Evolutionary conservation across 35 echinoderm and acorn worm species (phyloP).

Genomic region (Strongylocentrotus purpuratus): DNA sequence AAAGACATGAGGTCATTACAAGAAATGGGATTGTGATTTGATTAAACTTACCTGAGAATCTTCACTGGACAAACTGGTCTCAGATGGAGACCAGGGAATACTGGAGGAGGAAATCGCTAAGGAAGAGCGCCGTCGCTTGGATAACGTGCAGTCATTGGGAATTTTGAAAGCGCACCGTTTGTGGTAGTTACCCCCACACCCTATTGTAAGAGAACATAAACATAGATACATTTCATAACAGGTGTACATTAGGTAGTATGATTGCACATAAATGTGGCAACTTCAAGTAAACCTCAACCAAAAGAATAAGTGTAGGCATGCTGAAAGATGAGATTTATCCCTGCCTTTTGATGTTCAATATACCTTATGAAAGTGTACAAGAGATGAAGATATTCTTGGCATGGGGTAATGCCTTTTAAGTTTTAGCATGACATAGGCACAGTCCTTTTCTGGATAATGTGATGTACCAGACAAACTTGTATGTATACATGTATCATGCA

Average conservation of each 20-base stretch:
- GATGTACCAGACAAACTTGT: too few species aligned
- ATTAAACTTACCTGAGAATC: constrained; percentile 74
- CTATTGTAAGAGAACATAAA: constrained; percentile 44
- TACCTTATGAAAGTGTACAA: too few species aligned
- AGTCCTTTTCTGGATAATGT: too few species aligned
- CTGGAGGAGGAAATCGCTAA: constrained; percentile 75
- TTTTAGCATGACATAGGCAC: too few species aligned
- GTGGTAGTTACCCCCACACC: constrained; percentile 97
- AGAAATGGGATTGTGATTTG: background rate
- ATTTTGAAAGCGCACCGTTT: constrained; percentile 99
- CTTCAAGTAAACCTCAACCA: background rate
- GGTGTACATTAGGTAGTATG: background rate
- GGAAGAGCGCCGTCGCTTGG: constrained; percentile 88
- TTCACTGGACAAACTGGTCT: constrained; percentile 68
- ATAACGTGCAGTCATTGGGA: constrained; percentile 95
- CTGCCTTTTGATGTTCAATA: too few species aligned
- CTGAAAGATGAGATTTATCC: too few species aligned
- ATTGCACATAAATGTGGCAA: too few species aligned
- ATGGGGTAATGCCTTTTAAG: too few species aligned
- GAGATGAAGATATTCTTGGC: too few species aligned
- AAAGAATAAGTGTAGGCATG: too few species aligned
- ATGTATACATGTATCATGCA: too few species aligned
- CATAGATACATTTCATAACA: background rate
- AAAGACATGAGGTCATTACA: too few species aligned
- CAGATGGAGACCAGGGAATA: constrained; percentile 67